These are phyloP conservation scores for Mylabris phalerata DNA, from an alignment of 1,140 invertebrate genomes.

Conservation along the genomic window DNA sequence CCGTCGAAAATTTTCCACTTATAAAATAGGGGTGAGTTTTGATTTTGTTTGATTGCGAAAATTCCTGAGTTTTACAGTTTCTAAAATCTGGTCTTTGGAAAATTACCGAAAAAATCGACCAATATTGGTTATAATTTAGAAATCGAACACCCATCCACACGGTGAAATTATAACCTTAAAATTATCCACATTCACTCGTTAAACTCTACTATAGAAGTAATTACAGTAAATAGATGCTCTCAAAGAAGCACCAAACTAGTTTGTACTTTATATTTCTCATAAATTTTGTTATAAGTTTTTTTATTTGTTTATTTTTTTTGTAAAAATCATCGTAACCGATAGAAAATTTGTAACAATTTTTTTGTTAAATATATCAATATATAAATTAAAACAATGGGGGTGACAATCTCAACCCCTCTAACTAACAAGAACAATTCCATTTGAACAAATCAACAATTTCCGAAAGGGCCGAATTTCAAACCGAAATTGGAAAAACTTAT, in stretches of 20 bases:
- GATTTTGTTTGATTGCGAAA: constrained; percentile 21
- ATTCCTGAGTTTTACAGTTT: constrained; percentile 18
- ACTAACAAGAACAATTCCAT: no score
- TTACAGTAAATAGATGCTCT: constrained; percentile 9
- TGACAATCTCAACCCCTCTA: no score
- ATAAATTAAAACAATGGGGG: no score
- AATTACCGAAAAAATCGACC: no score
- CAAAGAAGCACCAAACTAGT: constrained; percentile 17
- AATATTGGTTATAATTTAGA: no score
- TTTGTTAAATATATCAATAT: no score
- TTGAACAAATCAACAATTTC: no score
- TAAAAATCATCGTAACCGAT: constrained; percentile 9
- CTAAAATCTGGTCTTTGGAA: constrained; percentile 7
- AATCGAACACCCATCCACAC: no score
- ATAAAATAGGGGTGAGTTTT: neutral
- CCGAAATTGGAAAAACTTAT: no score
- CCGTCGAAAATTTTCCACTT: constrained; percentile 19
- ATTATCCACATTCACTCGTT: constrained; percentile 3
- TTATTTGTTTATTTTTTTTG: no score
- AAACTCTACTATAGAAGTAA: constrained; percentile 7
- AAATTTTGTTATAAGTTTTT: constrained; percentile 5
- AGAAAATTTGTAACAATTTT: constrained; percentile 24
- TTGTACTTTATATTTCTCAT: constrained; percentile 21
- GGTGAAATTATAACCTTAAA: neutral
- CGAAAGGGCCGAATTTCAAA: no score